A percentile compares a stretch with the other conserved stretches of the same genome.
phyloP scores from a whole-genome alignment of 2,797 vertebrate species.

The Strix occidentalis region DNA sequence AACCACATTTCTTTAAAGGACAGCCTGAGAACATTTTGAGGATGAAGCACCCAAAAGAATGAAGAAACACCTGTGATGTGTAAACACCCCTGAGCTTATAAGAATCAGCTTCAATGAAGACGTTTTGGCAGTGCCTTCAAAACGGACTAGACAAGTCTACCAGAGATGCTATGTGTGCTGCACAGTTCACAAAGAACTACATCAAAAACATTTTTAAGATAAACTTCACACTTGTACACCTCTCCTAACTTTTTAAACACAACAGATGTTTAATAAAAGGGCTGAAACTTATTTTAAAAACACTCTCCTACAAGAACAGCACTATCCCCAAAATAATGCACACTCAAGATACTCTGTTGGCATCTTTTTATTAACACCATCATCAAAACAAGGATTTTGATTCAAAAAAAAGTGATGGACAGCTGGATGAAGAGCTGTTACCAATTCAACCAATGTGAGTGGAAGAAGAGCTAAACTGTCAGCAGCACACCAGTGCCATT shows the following conservation, averaged over 20 bases:
- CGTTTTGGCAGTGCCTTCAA: neutral
- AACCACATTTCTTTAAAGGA: neutral
- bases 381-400: neutral
- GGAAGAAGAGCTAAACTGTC: neutral
- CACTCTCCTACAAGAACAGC: fast-evolving
- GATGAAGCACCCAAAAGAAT: neutral
- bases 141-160: neutral
- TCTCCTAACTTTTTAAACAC: neutral
- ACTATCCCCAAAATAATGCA: fast-evolving
- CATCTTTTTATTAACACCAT: neutral
- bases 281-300: neutral
- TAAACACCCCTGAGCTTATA: fast-evolving
- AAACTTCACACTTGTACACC: neutral
- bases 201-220: neutral
- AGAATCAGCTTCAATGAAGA: neutral
- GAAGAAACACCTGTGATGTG: neutral
- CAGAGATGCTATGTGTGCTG: fast-evolving
- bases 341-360: no score
- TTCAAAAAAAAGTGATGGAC: neutral
- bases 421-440: neutral
- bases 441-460: fast-evolving
- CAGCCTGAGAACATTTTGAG: neutral
- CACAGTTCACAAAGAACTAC: neutral
- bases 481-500: neutral
- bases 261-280: neutral